A percentile compares a stretch with the other conserved stretches of the same genome.
These are phyloP conservation scores for Thaumetopoea pityocampa DNA, from an alignment of 1,140 invertebrate species.

Conservation along the genomic window DNA sequence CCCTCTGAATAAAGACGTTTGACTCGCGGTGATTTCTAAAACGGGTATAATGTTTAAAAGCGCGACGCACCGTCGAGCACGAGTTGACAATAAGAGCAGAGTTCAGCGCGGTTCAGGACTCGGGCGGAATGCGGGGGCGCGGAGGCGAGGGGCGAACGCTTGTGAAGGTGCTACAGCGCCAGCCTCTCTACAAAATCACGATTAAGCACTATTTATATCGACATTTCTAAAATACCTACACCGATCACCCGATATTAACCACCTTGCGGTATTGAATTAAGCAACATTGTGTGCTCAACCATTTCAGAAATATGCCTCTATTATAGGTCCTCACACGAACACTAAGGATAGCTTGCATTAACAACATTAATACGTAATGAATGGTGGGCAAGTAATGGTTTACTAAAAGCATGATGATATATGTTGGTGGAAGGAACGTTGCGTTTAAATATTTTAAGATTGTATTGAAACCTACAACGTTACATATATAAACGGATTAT, in stretches of 20 bases:
- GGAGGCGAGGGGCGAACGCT: constrained; percentile 41
- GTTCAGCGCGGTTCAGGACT: constrained; percentile 69
- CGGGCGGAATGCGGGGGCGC: constrained; percentile 54
- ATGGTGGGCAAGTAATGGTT: background rate
- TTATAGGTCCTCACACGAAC: constrained; percentile 8
- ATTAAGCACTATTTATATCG: constrained; percentile 62
- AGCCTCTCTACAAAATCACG: constrained; percentile 55
- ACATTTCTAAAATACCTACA: constrained; percentile 36
- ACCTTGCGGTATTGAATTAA: constrained; percentile 9
- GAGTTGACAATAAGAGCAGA: constrained; percentile 73
- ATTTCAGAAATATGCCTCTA: constrained; percentile 2
- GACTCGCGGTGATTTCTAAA: constrained; percentile 44
- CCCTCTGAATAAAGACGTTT: constrained; percentile 39
- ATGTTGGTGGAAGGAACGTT: too few species aligned
- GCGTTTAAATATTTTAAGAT: too few species aligned
- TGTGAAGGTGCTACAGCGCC: constrained; percentile 36
- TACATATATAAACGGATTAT: too few species aligned
- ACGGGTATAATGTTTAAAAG: constrained; percentile 47
- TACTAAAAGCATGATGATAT: too few species aligned
- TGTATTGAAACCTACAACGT: too few species aligned
- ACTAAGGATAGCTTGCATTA: constrained; percentile 9
- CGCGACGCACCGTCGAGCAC: constrained; percentile 61
- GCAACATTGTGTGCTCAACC: constrained; percentile 10
- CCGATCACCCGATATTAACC: constrained; percentile 16
- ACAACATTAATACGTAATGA: constrained; percentile 5